Evolutionary conservation across 1,140 invertebrate genomes (phyloP), one percentile per base, ranked within the genome.

Genomic region (Chymomyza costata): DNA sequence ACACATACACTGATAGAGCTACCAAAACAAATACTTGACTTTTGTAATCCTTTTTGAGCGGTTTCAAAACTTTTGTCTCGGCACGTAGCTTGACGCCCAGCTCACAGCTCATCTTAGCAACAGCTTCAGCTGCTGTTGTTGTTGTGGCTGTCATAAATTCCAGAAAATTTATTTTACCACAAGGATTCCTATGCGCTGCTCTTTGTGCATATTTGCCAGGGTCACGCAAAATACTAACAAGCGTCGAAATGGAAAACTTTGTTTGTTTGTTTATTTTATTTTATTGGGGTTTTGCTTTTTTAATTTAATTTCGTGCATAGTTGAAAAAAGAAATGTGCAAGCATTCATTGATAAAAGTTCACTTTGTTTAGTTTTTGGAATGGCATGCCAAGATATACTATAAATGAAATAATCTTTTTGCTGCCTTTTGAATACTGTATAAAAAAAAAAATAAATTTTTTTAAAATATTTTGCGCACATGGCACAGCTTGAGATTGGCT

Each of bases 151-250:
- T 65, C 69, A 74, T 74, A 70, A 74, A 57, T 74, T 57, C 70
- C 40, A 38, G 63, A 41, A 78, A 78, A 78, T 78, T 78, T 78
- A 78, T 78, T 78, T 78, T 61, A 71, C 73, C 73, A 19, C 73
- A 78, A 78, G 73, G 73, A 78, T 60, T 59, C 52, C 35, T 76
- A 18, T 16, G 45, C 50, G 54, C 57, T 74, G 51, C 30, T 56
- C 38, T 14, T n/a, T 8, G 43, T 25, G 32, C 19, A 44, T 21
- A 17, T 17, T 3, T 17, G 14, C 16, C 7, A 37, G 57, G 19
- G 15, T 38, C 35, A 28, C 15, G 13, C 17, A 14, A 14, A 38
- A 30, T 46, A 19, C 34, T 51, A 50, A 54, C 41, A 46, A 41
- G 16, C 52, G n/a, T n/a, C n/a, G n/a, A n/a, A n/a, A n/a, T n/a